These are phyloP conservation scores for Ladona fulva DNA, from an alignment of 1,140 invertebrate species.

Conservation along the genomic window DNA sequence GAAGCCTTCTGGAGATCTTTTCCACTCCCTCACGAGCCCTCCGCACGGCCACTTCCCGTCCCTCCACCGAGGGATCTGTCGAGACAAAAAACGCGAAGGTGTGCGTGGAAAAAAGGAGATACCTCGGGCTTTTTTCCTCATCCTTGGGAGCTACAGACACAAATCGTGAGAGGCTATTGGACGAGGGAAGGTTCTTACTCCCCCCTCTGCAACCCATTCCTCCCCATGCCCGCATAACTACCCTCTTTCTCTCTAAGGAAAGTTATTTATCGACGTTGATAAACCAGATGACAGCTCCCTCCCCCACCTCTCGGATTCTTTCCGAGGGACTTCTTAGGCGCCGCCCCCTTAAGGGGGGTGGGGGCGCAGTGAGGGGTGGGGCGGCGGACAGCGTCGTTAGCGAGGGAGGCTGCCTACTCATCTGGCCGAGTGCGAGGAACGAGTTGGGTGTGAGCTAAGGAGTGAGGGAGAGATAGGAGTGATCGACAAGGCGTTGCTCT, in stretches of 20 bases:
- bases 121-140: not conserved
- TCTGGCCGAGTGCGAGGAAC: not conserved
- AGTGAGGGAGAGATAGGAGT: not conserved
- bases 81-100: not conserved
- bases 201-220: not conserved
- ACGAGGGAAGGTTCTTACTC: not conserved
- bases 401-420: not conserved
- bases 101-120: not conserved
- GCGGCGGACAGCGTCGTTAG: not conserved
- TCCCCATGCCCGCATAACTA: not conserved
- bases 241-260: not conserved
- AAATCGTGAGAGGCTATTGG: not conserved
- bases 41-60: not conserved
- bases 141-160: not conserved
- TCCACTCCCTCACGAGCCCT: not conserved
- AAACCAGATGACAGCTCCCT: not conserved
- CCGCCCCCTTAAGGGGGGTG: not conserved
- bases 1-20: not conserved
- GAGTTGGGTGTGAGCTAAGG: not conserved
- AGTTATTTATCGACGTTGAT: conserved; percentile 10
- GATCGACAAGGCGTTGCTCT: not conserved
- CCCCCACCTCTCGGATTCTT: not conserved
- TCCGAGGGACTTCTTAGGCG: not conserved
- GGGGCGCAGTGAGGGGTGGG: not conserved
- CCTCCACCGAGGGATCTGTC: not conserved